Conservation (phyloP, 2,888 invertebrate genomes). For the Mythimna loreyi region DNA sequence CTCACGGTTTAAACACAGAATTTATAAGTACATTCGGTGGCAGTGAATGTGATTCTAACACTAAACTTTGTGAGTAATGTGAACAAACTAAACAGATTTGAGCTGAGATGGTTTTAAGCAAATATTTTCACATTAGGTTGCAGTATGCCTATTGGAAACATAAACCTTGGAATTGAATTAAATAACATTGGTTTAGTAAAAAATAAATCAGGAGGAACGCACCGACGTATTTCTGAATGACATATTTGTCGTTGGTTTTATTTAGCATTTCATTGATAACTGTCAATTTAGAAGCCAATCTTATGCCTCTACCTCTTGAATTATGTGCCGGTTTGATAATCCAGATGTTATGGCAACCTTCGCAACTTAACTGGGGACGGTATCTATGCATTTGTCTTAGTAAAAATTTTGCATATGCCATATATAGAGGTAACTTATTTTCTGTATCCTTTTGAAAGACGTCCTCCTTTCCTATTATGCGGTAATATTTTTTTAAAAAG, state of each 20-base stretch:
- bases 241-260: slow-evolving; percentile 92
- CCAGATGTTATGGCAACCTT: slow-evolving; percentile 96
- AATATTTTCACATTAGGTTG: not conserved
- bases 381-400: slow-evolving; percentile 91
- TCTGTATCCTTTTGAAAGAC: slow-evolving; percentile 84
- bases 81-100: not conserved
- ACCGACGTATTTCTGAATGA: slow-evolving; percentile 98
- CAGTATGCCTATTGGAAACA: too few relatives aligned
- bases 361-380: slow-evolving; percentile 92
- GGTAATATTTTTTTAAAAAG: slow-evolving; percentile 92
- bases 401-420: slow-evolving; percentile 88
- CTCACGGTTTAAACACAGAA: not conserved
- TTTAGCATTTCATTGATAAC: slow-evolving; percentile 92
- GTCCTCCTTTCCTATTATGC: slow-evolving; percentile 90
- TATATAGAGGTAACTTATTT: slow-evolving; percentile 79
- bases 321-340: slow-evolving; percentile 96
- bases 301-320: slow-evolving; percentile 96
- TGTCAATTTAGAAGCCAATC: slow-evolving; percentile 94
- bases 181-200: not conserved
- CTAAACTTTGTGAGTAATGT: not conserved
- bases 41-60: not conserved
- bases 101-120: too few relatives aligned
- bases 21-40: not conserved
- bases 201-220: slow-evolving; percentile 57
- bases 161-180: not conserved